Evolutionary conservation across 2,888 invertebrate species (phyloP).

Genomic region (Rhaphigaster nebulosa): DNA sequence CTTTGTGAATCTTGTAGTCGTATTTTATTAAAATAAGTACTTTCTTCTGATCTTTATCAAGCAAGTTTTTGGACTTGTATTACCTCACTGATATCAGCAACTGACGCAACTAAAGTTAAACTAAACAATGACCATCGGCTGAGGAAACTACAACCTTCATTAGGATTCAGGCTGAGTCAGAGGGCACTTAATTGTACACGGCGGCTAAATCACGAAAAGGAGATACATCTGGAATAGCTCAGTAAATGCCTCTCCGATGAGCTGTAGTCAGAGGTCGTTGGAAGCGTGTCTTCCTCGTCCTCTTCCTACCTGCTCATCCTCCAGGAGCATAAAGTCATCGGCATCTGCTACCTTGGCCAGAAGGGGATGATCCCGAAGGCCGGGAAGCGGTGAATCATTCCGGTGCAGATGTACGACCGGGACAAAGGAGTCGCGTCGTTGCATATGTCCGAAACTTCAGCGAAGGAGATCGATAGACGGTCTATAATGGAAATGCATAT

Average conservation of each 20-base stretch:
- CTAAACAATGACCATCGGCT: not conserved
- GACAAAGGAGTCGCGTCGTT: not conserved
- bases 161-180: constrained; percentile 5
- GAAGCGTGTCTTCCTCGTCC: constrained; percentile 22
- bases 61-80: not conserved
- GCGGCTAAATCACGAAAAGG: constrained; percentile 19
- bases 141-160: not conserved
- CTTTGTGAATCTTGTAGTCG: no score
- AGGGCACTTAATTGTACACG: constrained; percentile 32
- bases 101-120: not conserved
- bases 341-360: not conserved
- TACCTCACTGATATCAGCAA: not conserved
- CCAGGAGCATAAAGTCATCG: constrained; percentile 9
- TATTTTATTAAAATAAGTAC: no score
- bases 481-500: constrained; percentile 42
- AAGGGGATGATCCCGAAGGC: not conserved
- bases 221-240: constrained; percentile 20
- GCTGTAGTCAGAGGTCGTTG: not conserved
- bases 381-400: constrained; percentile 43
- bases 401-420: not conserved
- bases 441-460: constrained; percentile 1
- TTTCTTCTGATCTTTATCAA: no score
- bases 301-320: constrained; percentile 3
- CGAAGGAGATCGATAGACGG: not conserved
- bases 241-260: constrained; percentile 9